These are phyloP conservation scores for Planococcus citri DNA, from an alignment of 1,140 invertebrate species.

Conservation along the genomic window DNA sequence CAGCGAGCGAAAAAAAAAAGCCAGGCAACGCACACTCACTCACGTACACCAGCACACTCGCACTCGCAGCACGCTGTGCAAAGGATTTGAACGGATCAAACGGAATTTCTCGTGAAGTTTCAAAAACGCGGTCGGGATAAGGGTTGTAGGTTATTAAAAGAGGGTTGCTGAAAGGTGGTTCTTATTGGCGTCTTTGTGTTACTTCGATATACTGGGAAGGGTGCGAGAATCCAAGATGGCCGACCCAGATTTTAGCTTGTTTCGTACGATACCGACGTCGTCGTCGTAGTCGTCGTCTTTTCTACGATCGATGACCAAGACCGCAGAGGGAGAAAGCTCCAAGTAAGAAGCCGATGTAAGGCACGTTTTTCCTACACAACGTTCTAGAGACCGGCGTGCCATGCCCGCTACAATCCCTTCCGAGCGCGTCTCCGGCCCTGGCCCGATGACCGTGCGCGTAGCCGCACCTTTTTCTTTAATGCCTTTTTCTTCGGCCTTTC, in stretches of 20 bases:
- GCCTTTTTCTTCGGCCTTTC: no score
- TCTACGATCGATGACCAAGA: background rate
- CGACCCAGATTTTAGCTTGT: conserved; percentile 5
- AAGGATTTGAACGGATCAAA: conserved; percentile 3
- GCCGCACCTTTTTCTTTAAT: no score
- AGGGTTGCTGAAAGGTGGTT: conserved; percentile 19
- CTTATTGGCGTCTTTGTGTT: conserved; percentile 20
- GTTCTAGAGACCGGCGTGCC: no score
- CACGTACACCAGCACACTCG: no score
- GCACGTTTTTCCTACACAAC: background rate
- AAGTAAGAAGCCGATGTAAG: background rate
- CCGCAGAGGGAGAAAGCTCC: background rate
- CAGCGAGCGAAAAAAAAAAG: background rate
- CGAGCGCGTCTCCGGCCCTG: no score
- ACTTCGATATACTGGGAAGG: background rate
- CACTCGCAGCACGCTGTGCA: background rate
- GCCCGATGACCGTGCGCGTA: no score
- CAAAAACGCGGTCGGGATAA: background rate
- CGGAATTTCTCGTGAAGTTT: background rate
- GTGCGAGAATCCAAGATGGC: conserved; percentile 14
- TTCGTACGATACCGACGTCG: background rate
- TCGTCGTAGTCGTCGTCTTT: background rate
- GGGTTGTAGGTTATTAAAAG: conserved; percentile 15
- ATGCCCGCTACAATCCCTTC: no score
- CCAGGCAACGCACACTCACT: no score